Percentiles rank a stretch among this genome's conserved stretches.
phyloP scores from a whole-genome alignment of 2,797 vertebrate genomes.

The Paratrypauchen microcephalus region DNA sequence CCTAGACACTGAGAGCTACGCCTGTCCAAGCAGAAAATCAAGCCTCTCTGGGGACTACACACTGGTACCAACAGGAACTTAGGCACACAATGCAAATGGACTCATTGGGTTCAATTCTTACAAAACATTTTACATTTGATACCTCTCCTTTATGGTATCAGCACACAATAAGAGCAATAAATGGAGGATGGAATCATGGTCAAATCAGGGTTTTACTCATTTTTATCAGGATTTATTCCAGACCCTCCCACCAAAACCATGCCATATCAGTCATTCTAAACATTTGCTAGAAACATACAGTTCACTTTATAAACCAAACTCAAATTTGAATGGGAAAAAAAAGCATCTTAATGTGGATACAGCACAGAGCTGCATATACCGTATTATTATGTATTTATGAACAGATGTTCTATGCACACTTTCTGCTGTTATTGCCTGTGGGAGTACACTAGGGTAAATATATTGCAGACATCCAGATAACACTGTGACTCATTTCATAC shows the following conservation, averaged over 20 bases:
- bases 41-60: slow-evolving; percentile 45
- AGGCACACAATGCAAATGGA: slow-evolving; percentile 13
- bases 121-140: background rate
- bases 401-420: slow-evolving; percentile 37
- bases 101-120: slow-evolving; percentile 14
- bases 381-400: slow-evolving; percentile 10
- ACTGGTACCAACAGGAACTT: slow-evolving; percentile 31
- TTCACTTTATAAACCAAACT: background rate
- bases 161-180: too few species aligned
- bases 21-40: slow-evolving; percentile 66
- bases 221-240: too few species aligned
- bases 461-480: slow-evolving; percentile 31
- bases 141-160: background rate
- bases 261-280: background rate
- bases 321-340: background rate
- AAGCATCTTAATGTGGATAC: background rate
- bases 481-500: slow-evolving; percentile 18
- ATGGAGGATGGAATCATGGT: background rate
- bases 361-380: background rate
- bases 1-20: slow-evolving; percentile 32
- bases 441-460: slow-evolving; percentile 37
- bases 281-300: background rate
- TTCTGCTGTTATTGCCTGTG: slow-evolving; percentile 40
- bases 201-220: background rate
- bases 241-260: too few species aligned